phyloP scores from a whole-genome alignment of 2,888 invertebrate genomes.

The Scaptomyza parva region DNA sequence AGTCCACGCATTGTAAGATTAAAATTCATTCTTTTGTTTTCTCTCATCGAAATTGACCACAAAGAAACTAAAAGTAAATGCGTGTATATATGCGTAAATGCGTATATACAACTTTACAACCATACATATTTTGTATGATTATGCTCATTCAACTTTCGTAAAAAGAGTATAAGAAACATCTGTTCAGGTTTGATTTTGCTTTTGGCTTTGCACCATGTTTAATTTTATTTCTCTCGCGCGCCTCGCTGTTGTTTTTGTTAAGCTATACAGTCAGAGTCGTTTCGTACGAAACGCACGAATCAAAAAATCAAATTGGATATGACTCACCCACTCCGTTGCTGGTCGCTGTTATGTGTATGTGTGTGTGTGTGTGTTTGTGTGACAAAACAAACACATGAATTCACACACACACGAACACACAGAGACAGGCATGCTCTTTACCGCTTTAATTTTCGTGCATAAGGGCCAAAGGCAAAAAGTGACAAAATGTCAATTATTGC shows the following conservation, averaged over 20 bases:
- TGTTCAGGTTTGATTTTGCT: constrained; percentile 33
- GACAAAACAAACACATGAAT: constrained; percentile 44
- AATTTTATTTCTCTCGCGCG: constrained; percentile 56
- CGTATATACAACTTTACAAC: neutral
- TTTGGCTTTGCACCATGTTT: constrained; percentile 44
- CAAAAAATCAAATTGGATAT: constrained; percentile 70
- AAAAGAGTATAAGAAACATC: constrained; percentile 37
- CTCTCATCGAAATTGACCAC: neutral
- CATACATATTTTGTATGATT: neutral
- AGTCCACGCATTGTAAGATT: neutral
- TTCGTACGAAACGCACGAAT: constrained; percentile 74
- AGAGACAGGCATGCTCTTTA: constrained; percentile 2
- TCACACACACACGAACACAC: constrained; percentile 1
- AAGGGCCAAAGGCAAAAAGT: constrained; percentile 11
- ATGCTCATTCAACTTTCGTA: constrained; percentile 22
- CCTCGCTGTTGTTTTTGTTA: constrained; percentile 32
- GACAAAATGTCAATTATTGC: constrained; percentile 43
- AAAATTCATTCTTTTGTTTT: neutral
- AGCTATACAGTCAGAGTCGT: constrained; percentile 69
- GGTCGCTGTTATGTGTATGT: constrained; percentile 22
- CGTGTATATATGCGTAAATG: neutral
- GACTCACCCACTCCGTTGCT: constrained; percentile 64
- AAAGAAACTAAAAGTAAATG: neutral
- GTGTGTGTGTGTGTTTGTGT: constrained; percentile 27
- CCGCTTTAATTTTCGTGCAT: neutral